Evolutionary conservation across 2,113 vertebrate species (phyloP), one percentile per base, ranked within the genome.

Genomic region (Alaudala cheleensis): DNA sequence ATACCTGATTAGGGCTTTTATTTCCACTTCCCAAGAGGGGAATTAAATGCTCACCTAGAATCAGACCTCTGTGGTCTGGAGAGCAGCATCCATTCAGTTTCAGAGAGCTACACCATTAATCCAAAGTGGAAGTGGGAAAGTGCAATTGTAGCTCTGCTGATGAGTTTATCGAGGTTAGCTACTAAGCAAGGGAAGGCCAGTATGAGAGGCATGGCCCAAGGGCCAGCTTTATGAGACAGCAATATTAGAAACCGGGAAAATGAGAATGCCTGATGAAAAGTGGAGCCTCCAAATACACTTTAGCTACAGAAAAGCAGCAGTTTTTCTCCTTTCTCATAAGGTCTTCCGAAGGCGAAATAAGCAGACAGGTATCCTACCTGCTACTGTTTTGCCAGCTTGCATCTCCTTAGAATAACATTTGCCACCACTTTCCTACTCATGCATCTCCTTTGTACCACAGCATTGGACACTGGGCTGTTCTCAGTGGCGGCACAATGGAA

Each of bases 221-320:
- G 93, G 69, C 85, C 73, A 67, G 64, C 89, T 89, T 93, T 93
- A 70, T 86, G 65, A 93, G 74, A 92, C 57, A 82, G 58, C 69
- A 90, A 21, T 74, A 94, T 73, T 80, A 77, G 90, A 81, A 96
- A 81, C 77, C 12, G 72, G 81, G 84, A 92, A 89, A 95, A 92
- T 80, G 82, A 88, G 66, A 88, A 81, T 4, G 45, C 42, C 51
- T 91, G 86, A 91, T 64, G 85, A 93, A 92, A 93, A 89, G 58
- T 11, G 9, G 34, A 93, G 50, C 62, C 56, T 82, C 74, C 28
- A 91, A 85, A 88, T 31, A 87, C 0, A 0, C n/a, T 85, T 89
- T 29, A 85, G 81, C 79, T 70, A 82, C 66, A 73, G 85, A 79
- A 91, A 82, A 91, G 22, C 31, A 54, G 61, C 13, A 25, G 24